Evolutionary conservation across 2,797 vertebrate genomes (phyloP).

Genomic region (Hyperoplus lanceolatus): DNA sequence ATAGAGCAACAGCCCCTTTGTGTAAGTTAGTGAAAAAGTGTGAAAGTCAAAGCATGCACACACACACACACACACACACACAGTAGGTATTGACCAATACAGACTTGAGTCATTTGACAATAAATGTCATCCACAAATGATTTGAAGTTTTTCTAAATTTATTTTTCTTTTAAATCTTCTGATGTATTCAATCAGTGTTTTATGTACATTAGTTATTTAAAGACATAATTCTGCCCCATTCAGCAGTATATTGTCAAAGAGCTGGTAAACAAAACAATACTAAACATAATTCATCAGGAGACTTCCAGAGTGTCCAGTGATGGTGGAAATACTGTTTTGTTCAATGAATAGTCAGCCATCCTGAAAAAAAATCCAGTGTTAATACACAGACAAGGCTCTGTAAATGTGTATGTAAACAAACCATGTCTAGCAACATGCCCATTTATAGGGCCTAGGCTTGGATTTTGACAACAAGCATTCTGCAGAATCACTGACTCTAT

Average conservation of each 20-base stretch:
- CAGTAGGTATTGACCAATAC: background rate
- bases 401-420: too few species aligned
- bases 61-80: background rate
- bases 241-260: background rate
- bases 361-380: too few species aligned
- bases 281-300: too few species aligned
- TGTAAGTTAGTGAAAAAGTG: background rate
- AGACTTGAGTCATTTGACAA: background rate
- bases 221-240: background rate
- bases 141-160: background rate
- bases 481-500: too few species aligned
- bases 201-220: background rate
- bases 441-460: too few species aligned
- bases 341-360: too few species aligned
- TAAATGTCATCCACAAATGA: background rate
- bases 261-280: background rate
- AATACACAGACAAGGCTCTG: too few species aligned
- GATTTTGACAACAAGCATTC: too few species aligned
- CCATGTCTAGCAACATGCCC: too few species aligned
- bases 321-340: background rate
- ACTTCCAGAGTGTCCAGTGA: background rate
- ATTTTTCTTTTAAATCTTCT: background rate
- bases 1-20: background rate
- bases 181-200: background rate
- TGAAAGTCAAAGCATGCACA: conserved; percentile 11